Base-by-base conservation (phyloP, 2,888 invertebrate genomes). In the Leptopilina syphax region DNA sequence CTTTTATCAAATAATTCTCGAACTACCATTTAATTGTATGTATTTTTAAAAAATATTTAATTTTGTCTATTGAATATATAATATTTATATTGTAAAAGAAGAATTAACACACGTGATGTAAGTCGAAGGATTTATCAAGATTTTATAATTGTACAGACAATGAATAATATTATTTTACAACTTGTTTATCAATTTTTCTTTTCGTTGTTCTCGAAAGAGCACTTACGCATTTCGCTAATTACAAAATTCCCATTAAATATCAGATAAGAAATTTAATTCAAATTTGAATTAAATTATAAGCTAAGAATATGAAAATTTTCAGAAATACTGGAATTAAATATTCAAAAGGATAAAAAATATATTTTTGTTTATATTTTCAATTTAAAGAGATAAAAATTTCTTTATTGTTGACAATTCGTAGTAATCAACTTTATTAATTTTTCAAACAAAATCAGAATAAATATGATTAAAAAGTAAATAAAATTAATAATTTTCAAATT, bases 141-240 rank as follows among this genome's bases (percentile, higher is more conserved):
- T n/a, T 1, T 60, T 60, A 60, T 60, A 60, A 7, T 60, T 60
- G 60, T 60, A 60, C 60, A 18, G n/a, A 60, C 7, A 60, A 18
- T 60, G n/a, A 60, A 60, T 60, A 60, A 60, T 18, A 60, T 60
- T 47, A 60, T 60, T n/a, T 60, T 60, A 60, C n/a, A 60, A n/a
- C 8, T 60, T 7, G n/a, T 18, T 18, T 18, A 18, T 60, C n/a
- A 6, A 60, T 9, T 60, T 60, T 18, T 60, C 24, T 60, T 60
- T 60, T 60, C 18, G 60, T 60, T n/a, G n/a, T 60, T 60, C 60
- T 60, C 8, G 18, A 60, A 60, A 60, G n/a, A 18, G 18, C 18
- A 18, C 60, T 60, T n/a, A 60, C 60, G 60, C n/a, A 60, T 60
- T 60, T 60, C 60, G 18, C 60, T 18, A 60, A 60, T n/a, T 18